phyloP scores from a whole-genome alignment of 37 sponge, comb jelly and placozoan species.

The Spongilla lacustris region DNA sequence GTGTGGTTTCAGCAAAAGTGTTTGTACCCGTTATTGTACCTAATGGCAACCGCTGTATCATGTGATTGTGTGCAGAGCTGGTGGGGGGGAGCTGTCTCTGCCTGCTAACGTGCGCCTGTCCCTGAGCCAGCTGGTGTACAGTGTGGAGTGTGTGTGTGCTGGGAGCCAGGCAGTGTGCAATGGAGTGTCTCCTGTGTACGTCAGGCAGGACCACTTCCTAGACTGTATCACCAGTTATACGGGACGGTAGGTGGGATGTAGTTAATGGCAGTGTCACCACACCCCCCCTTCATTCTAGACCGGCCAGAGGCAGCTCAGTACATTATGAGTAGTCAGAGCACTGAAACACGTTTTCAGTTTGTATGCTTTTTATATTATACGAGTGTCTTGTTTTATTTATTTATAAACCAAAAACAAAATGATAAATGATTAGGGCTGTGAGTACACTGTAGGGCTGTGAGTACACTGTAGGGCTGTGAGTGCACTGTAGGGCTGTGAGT shows the following conservation, averaged over 20 bases:
- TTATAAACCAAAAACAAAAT: neutral
- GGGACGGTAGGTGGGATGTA: neutral
- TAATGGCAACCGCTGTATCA: neutral
- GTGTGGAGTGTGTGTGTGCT: constrained; percentile 56
- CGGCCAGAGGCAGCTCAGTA: no score
- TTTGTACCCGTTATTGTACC: neutral
- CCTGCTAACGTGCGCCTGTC: constrained; percentile 52
- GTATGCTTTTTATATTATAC: no score
- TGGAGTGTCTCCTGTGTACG: neutral
- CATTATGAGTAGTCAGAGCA: no score
- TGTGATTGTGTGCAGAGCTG: constrained; percentile 26
- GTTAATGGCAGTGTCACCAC: neutral
- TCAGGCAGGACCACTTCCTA: constrained; percentile 45
- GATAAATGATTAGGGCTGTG: no score
- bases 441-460: no score
- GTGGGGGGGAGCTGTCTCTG: constrained; percentile 49
- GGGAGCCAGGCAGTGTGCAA: constrained; percentile 13
- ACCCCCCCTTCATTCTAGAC: neutral
- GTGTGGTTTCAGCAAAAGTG: constrained; percentile 9
- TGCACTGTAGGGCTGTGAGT: no score
- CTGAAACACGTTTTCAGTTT: no score
- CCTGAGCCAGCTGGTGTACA: constrained; percentile 43
- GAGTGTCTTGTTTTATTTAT: neutral
- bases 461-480: no score
- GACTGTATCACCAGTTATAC: constrained; percentile 44